These are phyloP conservation scores for Sebastiscus albofasciatus DNA, from an alignment of 2,797 vertebrate genomes.

Conservation along the genomic window DNA sequence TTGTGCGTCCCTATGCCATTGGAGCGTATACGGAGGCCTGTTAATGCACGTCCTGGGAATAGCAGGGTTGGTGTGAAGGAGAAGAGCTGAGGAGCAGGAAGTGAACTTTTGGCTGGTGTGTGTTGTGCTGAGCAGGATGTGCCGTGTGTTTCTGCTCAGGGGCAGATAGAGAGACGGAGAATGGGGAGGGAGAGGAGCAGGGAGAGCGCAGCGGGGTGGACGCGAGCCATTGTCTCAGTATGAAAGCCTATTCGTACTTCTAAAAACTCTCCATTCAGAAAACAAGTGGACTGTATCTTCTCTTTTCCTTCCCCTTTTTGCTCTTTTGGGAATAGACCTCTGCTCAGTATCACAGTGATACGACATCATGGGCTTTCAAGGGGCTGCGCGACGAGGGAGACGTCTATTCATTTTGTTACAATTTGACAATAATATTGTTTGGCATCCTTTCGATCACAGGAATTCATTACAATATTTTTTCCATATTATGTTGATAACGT, in stretches of 20 bases:
- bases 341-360: constrained; percentile 60
- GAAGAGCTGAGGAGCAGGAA: constrained; percentile 78
- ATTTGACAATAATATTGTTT: constrained; percentile 27
- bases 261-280: constrained; percentile 80
- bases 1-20: constrained; percentile 58
- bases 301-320: constrained; percentile 72
- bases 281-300: constrained; percentile 70
- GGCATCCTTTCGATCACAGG: background rate
- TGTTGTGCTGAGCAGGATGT: constrained; percentile 80
- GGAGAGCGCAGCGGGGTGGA: constrained; percentile 77
- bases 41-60: constrained; percentile 78
- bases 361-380: constrained; percentile 34
- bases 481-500: background rate
- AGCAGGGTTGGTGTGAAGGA: constrained; percentile 68
- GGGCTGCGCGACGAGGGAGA: constrained; percentile 41
- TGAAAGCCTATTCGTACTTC: constrained; percentile 76
- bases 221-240: constrained; percentile 78
- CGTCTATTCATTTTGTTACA: constrained; percentile 51
- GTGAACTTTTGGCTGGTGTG: constrained; percentile 80
- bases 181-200: constrained; percentile 70
- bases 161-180: constrained; percentile 71
- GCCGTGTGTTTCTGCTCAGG: constrained; percentile 82
- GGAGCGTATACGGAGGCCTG: constrained; percentile 43
- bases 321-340: constrained; percentile 67
- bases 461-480: constrained; percentile 10